These are phyloP conservation scores for Aramus guarauna DNA, from an alignment of 2,113 vertebrate species.

Conservation along the genomic window DNA sequence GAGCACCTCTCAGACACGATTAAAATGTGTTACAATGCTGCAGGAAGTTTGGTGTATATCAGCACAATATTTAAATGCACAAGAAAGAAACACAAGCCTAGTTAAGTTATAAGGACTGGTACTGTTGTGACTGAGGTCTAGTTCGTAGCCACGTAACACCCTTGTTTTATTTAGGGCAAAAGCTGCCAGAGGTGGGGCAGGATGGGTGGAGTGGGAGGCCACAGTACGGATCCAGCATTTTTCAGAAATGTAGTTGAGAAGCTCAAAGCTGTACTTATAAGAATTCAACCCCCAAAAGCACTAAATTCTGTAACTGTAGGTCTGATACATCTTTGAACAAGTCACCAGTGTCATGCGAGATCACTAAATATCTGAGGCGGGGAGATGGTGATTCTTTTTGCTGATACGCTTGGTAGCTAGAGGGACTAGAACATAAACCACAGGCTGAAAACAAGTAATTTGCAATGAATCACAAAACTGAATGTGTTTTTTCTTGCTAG, in stretches of 20 bases:
- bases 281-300: neutral
- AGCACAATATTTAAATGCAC: neutral
- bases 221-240: neutral
- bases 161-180: conserved; percentile 21
- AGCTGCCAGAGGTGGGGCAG: neutral
- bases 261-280: neutral
- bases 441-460: neutral
- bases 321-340: neutral
- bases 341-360: neutral
- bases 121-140: neutral
- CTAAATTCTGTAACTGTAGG: neutral
- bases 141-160: neutral
- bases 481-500: neutral
- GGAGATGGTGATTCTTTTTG: neutral
- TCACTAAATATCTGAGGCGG: neutral
- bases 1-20: neutral
- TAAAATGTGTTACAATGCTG: neutral
- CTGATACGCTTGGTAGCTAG: neutral
- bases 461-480: neutral
- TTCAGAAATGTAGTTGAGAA: neutral
- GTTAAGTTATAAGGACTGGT: neutral
- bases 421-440: neutral
- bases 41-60: neutral
- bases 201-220: neutral
- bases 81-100: neutral